Evolutionary conservation across 2,888 invertebrate species (phyloP), one percentile per base, ranked within the genome.

Genomic region (Molorchus minor): DNA sequence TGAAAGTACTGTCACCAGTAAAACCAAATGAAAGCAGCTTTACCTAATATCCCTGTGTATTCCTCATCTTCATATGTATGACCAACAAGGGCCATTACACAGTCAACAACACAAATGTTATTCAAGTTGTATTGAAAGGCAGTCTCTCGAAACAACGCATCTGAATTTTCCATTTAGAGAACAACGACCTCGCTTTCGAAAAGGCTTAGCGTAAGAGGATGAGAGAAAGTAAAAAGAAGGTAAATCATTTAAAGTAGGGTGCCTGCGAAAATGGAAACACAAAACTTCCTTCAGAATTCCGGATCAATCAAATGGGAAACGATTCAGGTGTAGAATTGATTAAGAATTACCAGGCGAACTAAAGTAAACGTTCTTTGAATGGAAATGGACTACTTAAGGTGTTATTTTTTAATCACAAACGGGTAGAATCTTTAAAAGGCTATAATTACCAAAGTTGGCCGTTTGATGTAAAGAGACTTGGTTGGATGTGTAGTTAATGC

Each of bases 281-380:
- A 16, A 49, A 38, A 49, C n/a, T 12, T 10, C 15, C 49, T 25
- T 12, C 21, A n/a, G 20, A 15, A 19, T 16, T 12, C 36, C 13
- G 15, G 25, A 49, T 49, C 36, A 49, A 25, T 38, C 38, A 15
- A 47, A 38, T 49, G 49, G 38, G 47, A 49, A 36, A 38, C 36
- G 21, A 25, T 25, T 38, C 38, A 49, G 49, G 36, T 38, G 38
- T 15, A 8, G 13, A 16, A 44, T 13, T 44, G 44, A 44, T 44
- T 44, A 49, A 49, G 36, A 19, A 47, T 47, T 20, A 20, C 19
- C 12, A 38, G 19, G 36, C 25, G n/a, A 47, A 35, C 20, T 30
- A 5, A 30, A 17, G 45, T 25, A 25, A 19, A 25, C 3, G 25
- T 29, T 29, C 20, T 44, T 44, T 29, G 12, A 29, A 25, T 44